Evolutionary conservation across 2,888 invertebrate species (phyloP).

Genomic region (Heliconius cydno): DNA sequence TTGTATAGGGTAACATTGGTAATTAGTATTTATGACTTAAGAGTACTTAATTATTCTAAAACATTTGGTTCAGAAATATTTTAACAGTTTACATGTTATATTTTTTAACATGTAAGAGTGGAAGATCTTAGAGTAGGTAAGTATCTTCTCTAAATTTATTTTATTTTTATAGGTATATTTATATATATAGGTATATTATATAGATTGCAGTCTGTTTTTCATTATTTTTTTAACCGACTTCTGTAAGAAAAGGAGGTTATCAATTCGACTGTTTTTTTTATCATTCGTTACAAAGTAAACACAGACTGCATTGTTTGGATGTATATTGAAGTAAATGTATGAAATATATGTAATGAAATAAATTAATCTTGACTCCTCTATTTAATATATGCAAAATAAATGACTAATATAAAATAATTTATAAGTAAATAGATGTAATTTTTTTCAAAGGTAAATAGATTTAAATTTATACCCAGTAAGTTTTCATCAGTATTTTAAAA

Average conservation of each 20-base stretch:
- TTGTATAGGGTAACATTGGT: slow-evolving; percentile 36
- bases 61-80: slow-evolving; percentile 38
- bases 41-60: slow-evolving; percentile 14
- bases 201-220: slow-evolving; percentile 17
- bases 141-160: slow-evolving; percentile 1
- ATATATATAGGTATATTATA: neutral
- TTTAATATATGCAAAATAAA: neutral
- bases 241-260: too few species aligned
- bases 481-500: neutral
- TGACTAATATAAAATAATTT: neutral
- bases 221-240: neutral
- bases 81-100: slow-evolving; percentile 38
- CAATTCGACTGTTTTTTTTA: neutral
- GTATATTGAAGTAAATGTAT: neutral
- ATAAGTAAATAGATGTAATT: neutral
- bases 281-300: neutral
- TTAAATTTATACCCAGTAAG: too few species aligned
- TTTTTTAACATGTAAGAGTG: slow-evolving; percentile 23
- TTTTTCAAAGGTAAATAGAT: too few species aligned
- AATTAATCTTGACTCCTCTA: neutral
- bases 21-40: slow-evolving; percentile 19
- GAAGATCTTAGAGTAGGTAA: slow-evolving; percentile 3
- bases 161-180: slow-evolving; percentile 4
- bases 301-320: slow-evolving; percentile 21
- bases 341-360: too few species aligned